A percentile compares a stretch with the other conserved stretches of the same genome.
These are phyloP conservation scores for Tiaroga cobitis DNA, from an alignment of 2,797 vertebrate species.

Conservation along the genomic window DNA sequence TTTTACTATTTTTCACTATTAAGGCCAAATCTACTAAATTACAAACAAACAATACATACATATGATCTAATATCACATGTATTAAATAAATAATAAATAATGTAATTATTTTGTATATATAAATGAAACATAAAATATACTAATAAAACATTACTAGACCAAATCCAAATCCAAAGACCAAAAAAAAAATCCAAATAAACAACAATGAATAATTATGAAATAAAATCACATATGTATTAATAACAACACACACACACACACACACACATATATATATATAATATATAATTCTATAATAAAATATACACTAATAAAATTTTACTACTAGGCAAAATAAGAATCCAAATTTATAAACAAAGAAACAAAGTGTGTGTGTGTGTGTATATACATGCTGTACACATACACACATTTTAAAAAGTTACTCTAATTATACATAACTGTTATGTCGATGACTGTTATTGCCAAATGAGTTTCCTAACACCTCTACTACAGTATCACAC, in stretches of 20 bases:
- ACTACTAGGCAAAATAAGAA: background rate
- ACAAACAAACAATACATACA: background rate
- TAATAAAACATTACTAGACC: background rate
- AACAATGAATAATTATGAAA: background rate
- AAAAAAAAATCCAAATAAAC: background rate
- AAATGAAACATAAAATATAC: background rate
- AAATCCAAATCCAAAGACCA: background rate
- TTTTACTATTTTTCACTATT: background rate
- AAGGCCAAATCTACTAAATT: background rate
- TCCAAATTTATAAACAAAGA: background rate
- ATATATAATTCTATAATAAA: background rate
- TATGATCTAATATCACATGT: background rate
- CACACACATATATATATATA: background rate
- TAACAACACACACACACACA: background rate
- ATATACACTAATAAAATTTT: background rate
- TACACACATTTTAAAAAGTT: background rate
- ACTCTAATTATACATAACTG: background rate
- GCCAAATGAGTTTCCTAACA: conserved; percentile 23
- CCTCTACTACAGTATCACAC: conserved; percentile 15
- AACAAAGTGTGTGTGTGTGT: too few species aligned
- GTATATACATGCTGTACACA: background rate
- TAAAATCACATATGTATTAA: background rate
- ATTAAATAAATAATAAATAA: background rate
- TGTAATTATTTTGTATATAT: background rate
- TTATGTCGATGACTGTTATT: background rate